These are phyloP conservation scores for Trichopoda pennipes DNA, from an alignment of 2,888 invertebrate genomes.

Conservation along the genomic window DNA sequence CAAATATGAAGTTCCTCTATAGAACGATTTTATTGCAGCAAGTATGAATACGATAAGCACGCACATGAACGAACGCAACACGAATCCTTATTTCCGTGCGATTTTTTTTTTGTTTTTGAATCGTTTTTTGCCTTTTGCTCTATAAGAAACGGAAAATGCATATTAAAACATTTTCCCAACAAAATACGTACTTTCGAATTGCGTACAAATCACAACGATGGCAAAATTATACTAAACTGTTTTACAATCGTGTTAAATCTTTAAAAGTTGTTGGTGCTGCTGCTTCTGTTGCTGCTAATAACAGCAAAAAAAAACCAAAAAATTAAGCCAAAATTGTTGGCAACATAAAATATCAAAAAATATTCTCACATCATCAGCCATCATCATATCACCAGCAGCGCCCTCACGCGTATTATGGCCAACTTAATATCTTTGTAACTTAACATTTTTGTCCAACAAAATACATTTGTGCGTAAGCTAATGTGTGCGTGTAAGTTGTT, in stretches of 20 bases:
- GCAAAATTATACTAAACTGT: constrained; percentile 75
- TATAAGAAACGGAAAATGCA: constrained; percentile 30
- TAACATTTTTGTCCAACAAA: constrained; percentile 10
- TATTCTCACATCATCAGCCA: constrained; percentile 44
- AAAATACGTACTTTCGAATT: constrained; percentile 38
- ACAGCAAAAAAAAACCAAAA: neutral
- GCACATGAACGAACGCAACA: constrained; percentile 37
- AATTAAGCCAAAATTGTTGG: constrained; percentile 50
- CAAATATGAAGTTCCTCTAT: constrained; percentile 58
- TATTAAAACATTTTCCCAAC: constrained; percentile 4
- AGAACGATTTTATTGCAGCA: constrained; percentile 41
- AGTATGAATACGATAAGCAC: constrained; percentile 13
- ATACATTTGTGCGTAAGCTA: constrained; percentile 44
- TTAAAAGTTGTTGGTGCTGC: constrained; percentile 72
- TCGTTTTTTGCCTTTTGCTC: neutral
- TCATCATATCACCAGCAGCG: constrained; percentile 35
- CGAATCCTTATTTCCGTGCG: constrained; percentile 29
- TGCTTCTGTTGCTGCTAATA: constrained; percentile 63
- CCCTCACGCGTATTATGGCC: constrained; percentile 21
- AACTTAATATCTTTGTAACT: constrained; percentile 4
- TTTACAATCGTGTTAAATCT: constrained; percentile 73
- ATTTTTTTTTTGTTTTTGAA: constrained; percentile 14
- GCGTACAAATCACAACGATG: constrained; percentile 76
- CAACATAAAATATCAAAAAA: constrained; percentile 47
- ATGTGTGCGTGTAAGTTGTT: constrained; percentile 3